These are phyloP conservation scores for Cygnus atratus DNA, from an alignment of 2,113 vertebrate species.

Conservation along the genomic window DNA sequence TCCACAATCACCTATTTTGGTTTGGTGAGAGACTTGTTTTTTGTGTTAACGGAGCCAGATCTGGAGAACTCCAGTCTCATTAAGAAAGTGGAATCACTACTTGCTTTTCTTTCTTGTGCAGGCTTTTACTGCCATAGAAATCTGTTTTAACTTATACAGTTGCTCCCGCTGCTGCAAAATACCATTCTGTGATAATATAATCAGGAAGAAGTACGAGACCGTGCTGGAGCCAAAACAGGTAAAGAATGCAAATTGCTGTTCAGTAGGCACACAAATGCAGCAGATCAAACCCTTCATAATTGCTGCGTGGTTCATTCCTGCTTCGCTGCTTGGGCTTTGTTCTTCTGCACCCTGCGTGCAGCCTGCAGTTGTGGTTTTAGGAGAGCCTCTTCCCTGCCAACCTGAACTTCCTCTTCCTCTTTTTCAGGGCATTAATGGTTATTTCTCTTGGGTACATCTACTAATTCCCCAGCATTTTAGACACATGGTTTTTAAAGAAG, in stretches of 20 bases:
- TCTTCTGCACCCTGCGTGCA: not conserved
- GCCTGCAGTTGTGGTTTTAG: not conserved
- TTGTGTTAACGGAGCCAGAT: not conserved
- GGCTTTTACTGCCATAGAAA: slow-evolving; percentile 79
- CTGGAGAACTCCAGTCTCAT: not conserved
- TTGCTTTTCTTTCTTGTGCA: slow-evolving; percentile 23
- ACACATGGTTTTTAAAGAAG: not conserved
- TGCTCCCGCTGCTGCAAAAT: slow-evolving; percentile 51
- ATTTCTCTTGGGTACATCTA: not conserved
- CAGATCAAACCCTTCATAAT: not conserved
- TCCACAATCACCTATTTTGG: slow-evolving; percentile 87
- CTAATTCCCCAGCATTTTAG: not conserved
- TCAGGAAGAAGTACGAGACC: slow-evolving; percentile 78
- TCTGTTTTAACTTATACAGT: slow-evolving; percentile 66
- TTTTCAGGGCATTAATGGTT: not conserved
- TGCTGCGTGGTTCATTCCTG: not conserved
- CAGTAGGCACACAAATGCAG: not conserved
- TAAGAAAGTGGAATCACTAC: not conserved
- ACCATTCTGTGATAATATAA: slow-evolving; percentile 73
- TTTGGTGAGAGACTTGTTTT: slow-evolving; percentile 76
- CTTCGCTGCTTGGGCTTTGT: not conserved
- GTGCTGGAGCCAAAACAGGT: slow-evolving; percentile 75
- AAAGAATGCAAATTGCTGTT: not conserved
- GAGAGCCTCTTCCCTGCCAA: not conserved
- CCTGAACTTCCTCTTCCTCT: not conserved